A percentile compares a stretch with the other conserved stretches of the same genome.
phyloP scores from a whole-genome alignment of 2,888 invertebrate genomes.

The Heliothis peltigera region DNA sequence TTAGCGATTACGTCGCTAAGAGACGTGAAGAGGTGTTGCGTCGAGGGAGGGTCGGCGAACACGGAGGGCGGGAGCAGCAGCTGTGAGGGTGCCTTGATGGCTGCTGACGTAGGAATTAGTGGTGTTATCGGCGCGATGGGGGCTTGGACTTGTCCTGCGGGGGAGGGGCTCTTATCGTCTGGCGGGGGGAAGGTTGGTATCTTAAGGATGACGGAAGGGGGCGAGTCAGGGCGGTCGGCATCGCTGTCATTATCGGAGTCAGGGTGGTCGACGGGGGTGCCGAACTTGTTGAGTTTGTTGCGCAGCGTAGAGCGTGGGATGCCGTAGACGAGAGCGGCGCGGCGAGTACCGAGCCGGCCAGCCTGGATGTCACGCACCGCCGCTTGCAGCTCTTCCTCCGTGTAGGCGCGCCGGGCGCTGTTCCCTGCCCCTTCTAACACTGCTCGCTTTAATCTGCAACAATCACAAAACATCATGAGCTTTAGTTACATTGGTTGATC shows the following conservation, averaged over 20 bases:
- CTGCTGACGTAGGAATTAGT: constrained; percentile 80
- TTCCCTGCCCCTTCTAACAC: constrained; percentile 79
- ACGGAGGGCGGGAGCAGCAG: constrained; percentile 84
- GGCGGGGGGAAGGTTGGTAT: constrained; percentile 96
- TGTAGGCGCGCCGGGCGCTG: constrained; percentile 93
- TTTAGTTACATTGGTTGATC: neutral
- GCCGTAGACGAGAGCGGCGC: constrained; percentile 98
- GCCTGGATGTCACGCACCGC: constrained; percentile 98
- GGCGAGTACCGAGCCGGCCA: constrained; percentile 97
- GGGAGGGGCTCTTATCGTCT: constrained; percentile 85
- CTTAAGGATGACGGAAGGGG: constrained; percentile 95
- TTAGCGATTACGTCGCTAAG: constrained; percentile 97
- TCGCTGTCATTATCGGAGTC: constrained; percentile 90
- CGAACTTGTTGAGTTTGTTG: constrained; percentile 96
- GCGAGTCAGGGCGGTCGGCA: constrained; percentile 87
- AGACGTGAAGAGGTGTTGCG: constrained; percentile 90
- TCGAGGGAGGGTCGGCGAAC: constrained; percentile 89
- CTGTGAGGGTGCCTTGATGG: constrained; percentile 82
- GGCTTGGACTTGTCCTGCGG: constrained; percentile 74
- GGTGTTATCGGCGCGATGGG: constrained; percentile 87
- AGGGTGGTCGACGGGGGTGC: constrained; percentile 92
- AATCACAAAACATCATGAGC: constrained; percentile 59
- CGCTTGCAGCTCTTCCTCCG: constrained; percentile 98
- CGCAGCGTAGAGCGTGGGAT: constrained; percentile 98
- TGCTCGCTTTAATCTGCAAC: constrained; percentile 85